These are phyloP conservation scores for Paralichthys olivaceus DNA, from an alignment of 2,113 vertebrate species.

Conservation along the genomic window DNA sequence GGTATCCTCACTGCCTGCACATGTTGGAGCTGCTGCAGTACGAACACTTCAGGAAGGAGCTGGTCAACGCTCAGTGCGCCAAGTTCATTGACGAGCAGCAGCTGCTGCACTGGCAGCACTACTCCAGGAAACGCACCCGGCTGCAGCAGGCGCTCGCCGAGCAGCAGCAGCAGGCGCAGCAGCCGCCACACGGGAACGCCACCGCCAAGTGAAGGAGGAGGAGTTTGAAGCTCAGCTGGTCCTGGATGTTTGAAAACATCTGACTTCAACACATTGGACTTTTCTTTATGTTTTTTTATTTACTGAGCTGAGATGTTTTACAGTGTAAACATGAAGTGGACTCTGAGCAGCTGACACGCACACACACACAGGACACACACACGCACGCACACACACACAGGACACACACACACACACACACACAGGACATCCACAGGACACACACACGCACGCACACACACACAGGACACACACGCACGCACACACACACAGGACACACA, in stretches of 20 bases:
- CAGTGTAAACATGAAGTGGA: neutral
- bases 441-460: no score
- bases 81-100: slow-evolving; percentile 99
- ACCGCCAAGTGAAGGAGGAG: slow-evolving; percentile 84
- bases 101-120: slow-evolving; percentile 99
- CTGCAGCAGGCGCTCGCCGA: slow-evolving; percentile 96
- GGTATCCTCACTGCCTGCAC: slow-evolving; percentile 96
- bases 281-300: neutral
- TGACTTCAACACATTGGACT: no score
- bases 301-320: neutral
- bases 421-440: no score
- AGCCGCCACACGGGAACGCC: slow-evolving; percentile 88
- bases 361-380: no score
- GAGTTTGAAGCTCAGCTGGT: neutral
- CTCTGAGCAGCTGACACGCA: neutral
- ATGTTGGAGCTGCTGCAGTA: slow-evolving; percentile 98
- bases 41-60: slow-evolving; percentile 97
- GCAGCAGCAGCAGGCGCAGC: slow-evolving; percentile 87
- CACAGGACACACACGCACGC: no score
- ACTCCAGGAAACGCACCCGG: slow-evolving; percentile 93
- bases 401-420: no score
- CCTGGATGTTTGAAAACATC: neutral
- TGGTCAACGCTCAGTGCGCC: slow-evolving; percentile 98
- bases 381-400: no score
- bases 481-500: no score